Percentiles rank a stretch among this genome's conserved stretches.
Conservation (phyloP, 2,797 vertebrate genomes). For the Dromococcyx pavoninus region DNA sequence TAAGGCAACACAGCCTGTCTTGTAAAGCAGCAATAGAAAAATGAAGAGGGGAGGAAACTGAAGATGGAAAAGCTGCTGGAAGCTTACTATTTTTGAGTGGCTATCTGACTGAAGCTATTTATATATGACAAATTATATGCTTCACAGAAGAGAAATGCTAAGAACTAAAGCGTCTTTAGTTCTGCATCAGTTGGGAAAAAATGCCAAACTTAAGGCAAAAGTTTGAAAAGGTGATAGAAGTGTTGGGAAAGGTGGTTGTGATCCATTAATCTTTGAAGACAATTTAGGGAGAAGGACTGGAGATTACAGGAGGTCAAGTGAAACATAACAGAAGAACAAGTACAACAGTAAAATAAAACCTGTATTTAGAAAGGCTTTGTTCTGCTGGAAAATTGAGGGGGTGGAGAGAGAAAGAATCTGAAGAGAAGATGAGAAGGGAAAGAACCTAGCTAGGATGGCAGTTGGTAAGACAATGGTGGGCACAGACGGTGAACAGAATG, state of each 20-base stretch:
- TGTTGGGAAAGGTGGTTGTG: neutral
- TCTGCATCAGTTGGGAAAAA: neutral
- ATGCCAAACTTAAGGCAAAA: neutral
- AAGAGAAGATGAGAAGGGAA: neutral
- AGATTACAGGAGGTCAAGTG: neutral
- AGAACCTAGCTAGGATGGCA: neutral
- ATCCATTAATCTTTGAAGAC: neutral
- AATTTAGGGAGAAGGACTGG: neutral
- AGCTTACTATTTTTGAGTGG: conserved; percentile 32
- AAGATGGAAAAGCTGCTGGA: conserved; percentile 28
- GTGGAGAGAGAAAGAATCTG: neutral
- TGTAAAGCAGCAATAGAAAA: neutral
- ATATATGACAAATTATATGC: conserved; percentile 1
- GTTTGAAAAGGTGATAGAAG: neutral
- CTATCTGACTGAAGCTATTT: conserved; percentile 26
- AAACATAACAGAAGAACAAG: neutral
- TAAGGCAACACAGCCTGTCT: neutral
- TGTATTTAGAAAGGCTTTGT: neutral
- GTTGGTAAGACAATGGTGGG: neutral
- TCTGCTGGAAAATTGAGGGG: neutral
- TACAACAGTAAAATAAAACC: neutral
- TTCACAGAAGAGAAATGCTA: neutral
- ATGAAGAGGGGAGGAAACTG: neutral
- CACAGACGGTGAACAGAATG: neutral
- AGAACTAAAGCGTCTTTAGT: neutral